A percentile compares a stretch with the other conserved stretches of the same genome.
phyloP scores from a whole-genome alignment of 2,888 invertebrate genomes.

The Bursaphelenchus okinawaensis region DNA sequence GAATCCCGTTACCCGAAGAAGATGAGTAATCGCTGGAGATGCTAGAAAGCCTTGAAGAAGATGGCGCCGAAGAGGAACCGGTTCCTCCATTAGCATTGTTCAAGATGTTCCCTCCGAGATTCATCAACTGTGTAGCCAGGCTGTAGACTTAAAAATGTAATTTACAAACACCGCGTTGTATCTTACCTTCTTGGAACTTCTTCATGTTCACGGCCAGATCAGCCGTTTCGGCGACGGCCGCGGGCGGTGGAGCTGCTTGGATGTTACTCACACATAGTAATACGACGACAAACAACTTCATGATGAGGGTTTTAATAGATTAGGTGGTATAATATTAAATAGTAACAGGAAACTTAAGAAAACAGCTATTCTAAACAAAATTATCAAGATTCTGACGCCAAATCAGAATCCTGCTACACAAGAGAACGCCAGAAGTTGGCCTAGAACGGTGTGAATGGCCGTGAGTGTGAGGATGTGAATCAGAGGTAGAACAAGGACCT shows the following conservation, averaged over 20 bases:
- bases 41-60: constrained; percentile 4
- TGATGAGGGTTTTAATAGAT: too few species aligned
- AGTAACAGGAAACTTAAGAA: too few species aligned
- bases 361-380: too few species aligned
- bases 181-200: constrained; percentile 10
- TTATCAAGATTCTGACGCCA: too few species aligned
- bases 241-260: neutral
- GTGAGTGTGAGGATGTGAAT: too few species aligned
- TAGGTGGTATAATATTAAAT: too few species aligned
- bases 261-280: too few species aligned
- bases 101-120: constrained; percentile 28
- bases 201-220: constrained; percentile 3
- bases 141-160: constrained; percentile 24
- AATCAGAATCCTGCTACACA: neutral
- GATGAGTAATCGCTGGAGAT: constrained; percentile 5
- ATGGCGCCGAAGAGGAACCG: neutral
- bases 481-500: neutral
- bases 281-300: too few species aligned
- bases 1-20: constrained; percentile 26
- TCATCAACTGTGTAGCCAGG: constrained; percentile 33
- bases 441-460: too few species aligned
- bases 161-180: neutral
- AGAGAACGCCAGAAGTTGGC: neutral
- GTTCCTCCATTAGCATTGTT: constrained; percentile 23
- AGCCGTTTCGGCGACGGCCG: neutral